Conservation (phyloP, 2,113 vertebrate genomes). For the Leptodactylus fuscus region DNA sequence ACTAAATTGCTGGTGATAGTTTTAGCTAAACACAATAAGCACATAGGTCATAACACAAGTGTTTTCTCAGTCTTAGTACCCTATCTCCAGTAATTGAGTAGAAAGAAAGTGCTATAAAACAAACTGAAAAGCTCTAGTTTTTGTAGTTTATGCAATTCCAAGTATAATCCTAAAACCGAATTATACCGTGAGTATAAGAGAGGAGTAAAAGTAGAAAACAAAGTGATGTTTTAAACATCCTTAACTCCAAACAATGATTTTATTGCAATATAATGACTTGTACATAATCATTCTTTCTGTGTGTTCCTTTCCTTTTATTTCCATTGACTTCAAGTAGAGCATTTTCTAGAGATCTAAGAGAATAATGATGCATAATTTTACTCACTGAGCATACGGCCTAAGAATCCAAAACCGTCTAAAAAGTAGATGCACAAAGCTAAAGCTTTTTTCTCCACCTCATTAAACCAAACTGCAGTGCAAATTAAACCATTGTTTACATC, state of each 20-base stretch:
- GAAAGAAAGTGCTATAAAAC: not conserved
- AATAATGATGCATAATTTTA: conserved; percentile 53
- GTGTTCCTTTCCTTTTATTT: not conserved
- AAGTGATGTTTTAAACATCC: conserved; percentile 32
- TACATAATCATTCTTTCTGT: conserved; percentile 15
- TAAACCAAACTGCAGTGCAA: conserved; percentile 50
- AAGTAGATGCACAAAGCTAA: conserved; percentile 44
- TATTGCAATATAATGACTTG: conserved; percentile 27
- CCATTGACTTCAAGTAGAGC: conserved; percentile 23
- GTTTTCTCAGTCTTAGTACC: too few species aligned
- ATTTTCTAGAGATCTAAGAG: conserved; percentile 44
- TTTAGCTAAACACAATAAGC: too few species aligned
- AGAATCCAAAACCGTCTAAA: conserved; percentile 48
- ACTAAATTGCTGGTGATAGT: too few species aligned
- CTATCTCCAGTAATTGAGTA: not conserved
- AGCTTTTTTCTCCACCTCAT: conserved; percentile 53
- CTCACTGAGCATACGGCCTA: conserved; percentile 19
- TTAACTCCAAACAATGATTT: conserved; percentile 27
- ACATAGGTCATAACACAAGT: too few species aligned
- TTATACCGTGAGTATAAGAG: not conserved
- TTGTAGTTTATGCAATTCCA: not conserved
- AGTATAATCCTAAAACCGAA: not conserved
- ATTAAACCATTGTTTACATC: conserved; percentile 56
- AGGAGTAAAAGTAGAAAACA: not conserved
- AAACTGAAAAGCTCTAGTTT: not conserved